Conservation (phyloP, 2,797 vertebrate species). For the Microctenopoma stevenorrisi region DNA sequence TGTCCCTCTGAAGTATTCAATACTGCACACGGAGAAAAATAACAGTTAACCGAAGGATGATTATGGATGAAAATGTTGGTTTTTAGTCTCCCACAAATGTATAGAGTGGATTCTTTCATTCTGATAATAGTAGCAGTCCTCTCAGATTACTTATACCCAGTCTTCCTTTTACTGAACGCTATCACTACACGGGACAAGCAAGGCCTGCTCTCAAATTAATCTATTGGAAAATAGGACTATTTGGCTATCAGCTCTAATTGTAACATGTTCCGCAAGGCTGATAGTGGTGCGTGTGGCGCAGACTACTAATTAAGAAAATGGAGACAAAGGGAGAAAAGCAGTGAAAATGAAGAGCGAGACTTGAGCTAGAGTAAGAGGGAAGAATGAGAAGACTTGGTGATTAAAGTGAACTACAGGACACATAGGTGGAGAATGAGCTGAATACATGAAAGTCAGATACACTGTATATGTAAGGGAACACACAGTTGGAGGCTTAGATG, state of each 20-base stretch:
- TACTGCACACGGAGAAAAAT: constrained; percentile 20
- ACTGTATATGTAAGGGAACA: neutral
- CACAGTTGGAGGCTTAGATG: neutral
- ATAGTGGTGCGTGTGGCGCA: constrained; percentile 45
- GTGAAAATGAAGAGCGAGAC: neutral
- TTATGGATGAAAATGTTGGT: constrained; percentile 45
- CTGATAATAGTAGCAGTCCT: constrained; percentile 13
- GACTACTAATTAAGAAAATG: constrained; percentile 68
- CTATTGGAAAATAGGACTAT: constrained; percentile 68
- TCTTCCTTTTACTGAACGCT: constrained; percentile 31
- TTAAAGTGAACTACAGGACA: neutral
- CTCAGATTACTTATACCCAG: constrained; percentile 19
- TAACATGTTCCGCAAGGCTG: constrained; percentile 75
- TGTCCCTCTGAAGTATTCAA: constrained; percentile 42
- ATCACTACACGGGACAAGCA: constrained; percentile 19
- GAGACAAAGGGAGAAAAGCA: constrained; percentile 49
- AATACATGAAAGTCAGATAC: neutral
- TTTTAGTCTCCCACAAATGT: constrained; percentile 24
- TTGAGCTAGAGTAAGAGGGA: neutral
- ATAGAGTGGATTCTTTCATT: constrained; percentile 18
- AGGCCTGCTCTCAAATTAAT: constrained; percentile 66
- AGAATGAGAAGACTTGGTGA: neutral
- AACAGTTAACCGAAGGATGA: neutral
- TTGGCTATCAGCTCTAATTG: constrained; percentile 73
- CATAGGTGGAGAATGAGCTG: neutral